phyloP scores from a whole-genome alignment of 2,113 vertebrate genomes.

The Lepus timidus region DNA sequence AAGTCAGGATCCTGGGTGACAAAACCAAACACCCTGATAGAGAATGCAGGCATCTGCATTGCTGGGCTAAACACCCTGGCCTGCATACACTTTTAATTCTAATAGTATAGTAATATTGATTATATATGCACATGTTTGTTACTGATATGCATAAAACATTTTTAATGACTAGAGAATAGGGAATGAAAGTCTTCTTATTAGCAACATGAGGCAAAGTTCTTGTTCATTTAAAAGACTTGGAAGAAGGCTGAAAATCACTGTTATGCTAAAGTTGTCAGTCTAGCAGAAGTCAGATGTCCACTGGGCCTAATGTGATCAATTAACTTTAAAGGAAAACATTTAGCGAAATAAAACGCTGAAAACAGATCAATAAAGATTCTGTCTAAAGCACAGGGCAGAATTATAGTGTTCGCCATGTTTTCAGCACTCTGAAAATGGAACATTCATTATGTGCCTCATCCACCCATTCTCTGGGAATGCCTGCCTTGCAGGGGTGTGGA shows the following conservation, averaged over 20 bases:
- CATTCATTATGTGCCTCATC: neutral
- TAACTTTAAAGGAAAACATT: neutral
- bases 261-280: neutral
- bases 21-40: too few relatives aligned
- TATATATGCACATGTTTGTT: neutral
- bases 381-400: neutral
- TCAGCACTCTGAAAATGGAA: slow-evolving; percentile 3
- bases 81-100: neutral
- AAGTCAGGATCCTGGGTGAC: too few relatives aligned
- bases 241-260: neutral
- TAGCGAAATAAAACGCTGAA: neutral
- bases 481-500: neutral
- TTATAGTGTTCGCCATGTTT: neutral
- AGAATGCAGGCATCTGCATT: too few relatives aligned
- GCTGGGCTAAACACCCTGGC: too few relatives aligned
- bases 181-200: neutral
- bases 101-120: neutral
- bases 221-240: neutral
- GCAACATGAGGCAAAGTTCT: neutral
- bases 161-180: neutral
- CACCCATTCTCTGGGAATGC: neutral
- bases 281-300: neutral
- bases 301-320: neutral
- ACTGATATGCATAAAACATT: neutral
- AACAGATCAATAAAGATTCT: neutral